Conservation (phyloP, 2,888 invertebrate genomes). For the Folsomia manolachei region DNA sequence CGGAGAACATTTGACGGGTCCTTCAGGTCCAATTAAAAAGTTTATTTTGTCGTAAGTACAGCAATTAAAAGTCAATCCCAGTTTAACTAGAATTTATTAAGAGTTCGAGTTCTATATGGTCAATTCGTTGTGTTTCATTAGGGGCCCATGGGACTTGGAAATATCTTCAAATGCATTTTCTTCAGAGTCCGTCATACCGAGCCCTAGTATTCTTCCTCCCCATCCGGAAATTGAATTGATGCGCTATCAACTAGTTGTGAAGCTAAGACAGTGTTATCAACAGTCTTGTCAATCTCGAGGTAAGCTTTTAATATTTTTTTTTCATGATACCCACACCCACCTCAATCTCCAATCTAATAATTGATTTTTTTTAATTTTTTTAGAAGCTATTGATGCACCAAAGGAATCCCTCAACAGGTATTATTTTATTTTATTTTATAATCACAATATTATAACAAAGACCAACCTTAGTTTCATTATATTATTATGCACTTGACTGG, state of each 20-base stretch:
- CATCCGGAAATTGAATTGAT: slow-evolving; percentile 92
- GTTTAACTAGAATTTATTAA: background rate
- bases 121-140: slow-evolving; percentile 49
- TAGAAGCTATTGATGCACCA: slow-evolving; percentile 85
- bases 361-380: too few relatives aligned
- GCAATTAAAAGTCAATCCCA: too few relatives aligned
- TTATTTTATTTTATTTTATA: background rate
- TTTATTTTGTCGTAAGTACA: slow-evolving; percentile 71
- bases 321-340: too few relatives aligned
- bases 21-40: slow-evolving; percentile 72
- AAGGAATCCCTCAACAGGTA: slow-evolving; percentile 85
- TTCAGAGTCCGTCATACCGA: slow-evolving; percentile 78
- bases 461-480: slow-evolving; percentile 75
- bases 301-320: too few relatives aligned
- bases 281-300: slow-evolving; percentile 88
- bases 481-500: slow-evolving; percentile 98
- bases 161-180: slow-evolving; percentile 87
- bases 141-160: slow-evolving; percentile 92
- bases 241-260: slow-evolving; percentile 75
- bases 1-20: slow-evolving; percentile 69
- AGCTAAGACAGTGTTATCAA: slow-evolving; percentile 85
- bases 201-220: slow-evolving; percentile 87
- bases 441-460: background rate
- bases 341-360: too few relatives aligned
- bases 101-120: background rate